Base-by-base conservation (phyloP, 2,113 vertebrate species). In the Nothoprocta perdicaria region DNA sequence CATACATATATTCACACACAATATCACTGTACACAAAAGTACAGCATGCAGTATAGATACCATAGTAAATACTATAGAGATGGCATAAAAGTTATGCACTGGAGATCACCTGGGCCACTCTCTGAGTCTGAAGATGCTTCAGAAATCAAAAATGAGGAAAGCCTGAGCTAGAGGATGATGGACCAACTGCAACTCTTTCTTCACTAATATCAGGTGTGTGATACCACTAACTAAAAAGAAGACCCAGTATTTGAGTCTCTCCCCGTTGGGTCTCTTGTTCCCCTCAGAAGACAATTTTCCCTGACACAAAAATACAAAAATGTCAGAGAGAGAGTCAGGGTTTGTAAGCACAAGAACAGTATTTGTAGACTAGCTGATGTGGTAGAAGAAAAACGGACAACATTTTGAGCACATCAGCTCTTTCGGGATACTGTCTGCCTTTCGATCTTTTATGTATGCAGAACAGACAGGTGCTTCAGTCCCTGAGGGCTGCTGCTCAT, bases 321-420 rank as follows among this genome's bases (percentile, higher is more conserved):
- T 0, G 0, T 60, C 11, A 29, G 52, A 71, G 26, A 77, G 31
- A 48, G 8, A 14, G 26, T 6, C 29, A 80, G 5, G 6, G 10
- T 48, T 81, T 91, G 6, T 40, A 91, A 82, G 38, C 29, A 35
- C 16, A 66, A 9, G 27, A 66, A 38, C 13, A 31, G 12, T 67
- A 35, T 61, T 75, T 84, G 48, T 21, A 75, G 71, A 82, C 26
- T 61, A 65, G 7, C 6, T 31, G 41, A 81, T 58, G 8, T 41
- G 10, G 40, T 53, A 23, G 9, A 7, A 74, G 60, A 80, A 62
- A 66, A 23, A 13, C 22, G 14, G 45, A 58, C 26, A 53, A 68
- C 4, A 4, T 40, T 71, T 31, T 62, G 29, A 87, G 12, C 14
- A 24, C 38, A 45, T 6, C 12, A 60, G 38, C 2, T 79, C 38